Percentiles rank a stretch among this genome's conserved stretches.
Evolutionary conservation across 2,797 vertebrate species (phyloP).

Genomic region (Lerista edwardsae): DNA sequence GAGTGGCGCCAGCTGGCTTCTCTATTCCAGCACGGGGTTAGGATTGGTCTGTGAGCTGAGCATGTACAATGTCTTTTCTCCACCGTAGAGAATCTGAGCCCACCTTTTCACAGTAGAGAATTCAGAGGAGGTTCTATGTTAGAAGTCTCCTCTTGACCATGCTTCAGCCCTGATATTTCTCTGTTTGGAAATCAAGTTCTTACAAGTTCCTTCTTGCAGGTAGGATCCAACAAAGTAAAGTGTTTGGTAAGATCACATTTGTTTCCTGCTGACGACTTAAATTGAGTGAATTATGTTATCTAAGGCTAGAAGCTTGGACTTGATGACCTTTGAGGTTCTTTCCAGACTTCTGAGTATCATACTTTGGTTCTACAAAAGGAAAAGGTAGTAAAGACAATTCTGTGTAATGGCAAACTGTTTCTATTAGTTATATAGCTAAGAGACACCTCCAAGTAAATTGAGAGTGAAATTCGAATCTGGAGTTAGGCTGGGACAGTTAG

Average conservation of each 20-base stretch:
- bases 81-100: no score
- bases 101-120: not conserved
- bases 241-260: no score
- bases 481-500: no score
- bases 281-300: not conserved
- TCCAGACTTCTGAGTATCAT: not conserved
- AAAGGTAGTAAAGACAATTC: not conserved
- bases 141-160: not conserved
- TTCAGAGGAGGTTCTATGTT: not conserved
- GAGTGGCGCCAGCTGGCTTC: no score
- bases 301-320: not conserved
- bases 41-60: no score
- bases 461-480: no score
- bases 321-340: not conserved
- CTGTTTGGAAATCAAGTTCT: no score
- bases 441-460: conserved; percentile 20
- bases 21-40: no score
- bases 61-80: no score
- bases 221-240: no score
- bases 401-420: not conserved
- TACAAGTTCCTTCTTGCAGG: no score
- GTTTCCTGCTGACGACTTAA: not conserved
- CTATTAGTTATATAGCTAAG: conserved; percentile 23
- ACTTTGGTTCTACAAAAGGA: not conserved
- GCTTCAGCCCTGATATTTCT: no score